Percentiles rank a stretch among this genome's conserved stretches.
These are phyloP conservation scores for Copidosoma floridanum DNA, from an alignment of 1,140 invertebrate genomes.

Conservation along the genomic window DNA sequence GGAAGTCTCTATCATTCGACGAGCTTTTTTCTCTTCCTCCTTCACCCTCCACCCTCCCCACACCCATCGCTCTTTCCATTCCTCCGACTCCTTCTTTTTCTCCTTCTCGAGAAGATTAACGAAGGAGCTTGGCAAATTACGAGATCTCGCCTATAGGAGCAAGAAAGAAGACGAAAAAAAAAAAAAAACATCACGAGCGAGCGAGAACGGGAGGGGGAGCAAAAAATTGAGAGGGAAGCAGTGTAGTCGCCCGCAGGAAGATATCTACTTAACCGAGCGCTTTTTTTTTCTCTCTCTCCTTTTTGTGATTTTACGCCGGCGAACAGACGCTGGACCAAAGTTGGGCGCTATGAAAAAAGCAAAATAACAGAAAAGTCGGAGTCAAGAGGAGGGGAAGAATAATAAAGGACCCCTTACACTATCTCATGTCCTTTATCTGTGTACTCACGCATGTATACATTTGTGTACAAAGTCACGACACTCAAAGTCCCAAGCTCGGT, in stretches of 20 bases:
- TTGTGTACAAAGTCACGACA: constrained; percentile 7
- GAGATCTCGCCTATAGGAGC: constrained; percentile 15
- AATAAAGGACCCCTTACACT: too few relatives aligned
- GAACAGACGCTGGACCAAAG: constrained; percentile 1
- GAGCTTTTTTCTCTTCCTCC: constrained; percentile 20
- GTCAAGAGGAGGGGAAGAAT: background rate
- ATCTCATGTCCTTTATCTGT: too few relatives aligned
- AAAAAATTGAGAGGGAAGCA: background rate
- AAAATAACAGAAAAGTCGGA: constrained; percentile 11
- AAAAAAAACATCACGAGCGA: background rate
- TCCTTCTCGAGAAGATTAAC: constrained; percentile 23
- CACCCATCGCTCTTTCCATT: background rate
- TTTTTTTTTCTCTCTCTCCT: background rate
- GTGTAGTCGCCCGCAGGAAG: constrained; percentile 12
- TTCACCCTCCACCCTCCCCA: background rate
- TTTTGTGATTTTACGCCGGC: constrained; percentile 34
- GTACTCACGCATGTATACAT: constrained; percentile 11
- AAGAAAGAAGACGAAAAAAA: constrained; percentile 7
- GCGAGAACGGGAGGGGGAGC: background rate
- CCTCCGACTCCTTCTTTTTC: background rate
- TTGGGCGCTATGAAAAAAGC: constrained; percentile 21
- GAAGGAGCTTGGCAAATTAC: constrained; percentile 30
- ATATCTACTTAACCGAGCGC: constrained; percentile 22
- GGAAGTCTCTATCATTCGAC: constrained; percentile 17
- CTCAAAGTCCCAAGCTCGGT: background rate